Evolutionary conservation across 2,888 invertebrate genomes (phyloP).

Genomic region (Ophion slaviceki): DNA sequence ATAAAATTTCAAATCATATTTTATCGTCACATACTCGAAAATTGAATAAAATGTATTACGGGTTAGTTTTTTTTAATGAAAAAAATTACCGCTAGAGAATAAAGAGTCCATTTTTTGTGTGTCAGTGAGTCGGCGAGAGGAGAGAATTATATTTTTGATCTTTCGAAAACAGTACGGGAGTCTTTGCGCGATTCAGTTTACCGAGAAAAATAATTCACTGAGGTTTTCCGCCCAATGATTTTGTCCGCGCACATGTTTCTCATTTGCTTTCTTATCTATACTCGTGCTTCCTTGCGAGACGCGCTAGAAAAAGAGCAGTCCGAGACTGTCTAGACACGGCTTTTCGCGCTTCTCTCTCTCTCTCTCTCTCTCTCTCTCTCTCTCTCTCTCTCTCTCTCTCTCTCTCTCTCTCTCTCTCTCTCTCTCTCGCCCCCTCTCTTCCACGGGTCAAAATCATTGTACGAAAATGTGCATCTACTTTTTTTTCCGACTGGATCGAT

Average conservation of each 20-base stretch:
- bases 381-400: neutral
- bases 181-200: constrained; percentile 3
- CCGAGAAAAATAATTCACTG: constrained; percentile 14
- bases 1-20: no score
- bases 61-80: no score
- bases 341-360: neutral
- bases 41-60: no score
- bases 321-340: constrained; percentile 12
- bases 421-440: neutral
- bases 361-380: neutral
- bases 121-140: no score
- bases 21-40: no score
- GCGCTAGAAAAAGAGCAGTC: constrained; percentile 4
- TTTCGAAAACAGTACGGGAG: neutral
- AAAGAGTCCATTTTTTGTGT: no score
- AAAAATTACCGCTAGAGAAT: no score
- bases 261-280: constrained; percentile 46
- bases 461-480: no score
- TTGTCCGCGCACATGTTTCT: constrained; percentile 29
- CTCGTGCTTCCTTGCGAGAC: constrained; percentile 20
- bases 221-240: constrained; percentile 13
- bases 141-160: neutral
- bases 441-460: neutral
- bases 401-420: neutral
- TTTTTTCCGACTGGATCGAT: no score